These are phyloP conservation scores for Cybosia mesomella DNA, from an alignment of 2,888 invertebrate species.

Conservation along the genomic window DNA sequence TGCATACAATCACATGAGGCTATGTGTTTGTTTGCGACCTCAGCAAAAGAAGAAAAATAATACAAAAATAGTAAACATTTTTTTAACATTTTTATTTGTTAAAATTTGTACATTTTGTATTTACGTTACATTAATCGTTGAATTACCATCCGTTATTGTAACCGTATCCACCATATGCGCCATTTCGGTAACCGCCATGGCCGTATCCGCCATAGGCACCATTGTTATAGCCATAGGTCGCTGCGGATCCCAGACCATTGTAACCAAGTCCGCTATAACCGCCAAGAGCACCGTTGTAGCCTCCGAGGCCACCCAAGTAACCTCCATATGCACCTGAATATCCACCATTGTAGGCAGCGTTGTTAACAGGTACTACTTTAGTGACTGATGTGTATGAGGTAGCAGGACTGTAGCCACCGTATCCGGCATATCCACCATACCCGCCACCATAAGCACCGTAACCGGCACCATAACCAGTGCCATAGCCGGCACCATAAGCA, in stretches of 20 bases:
- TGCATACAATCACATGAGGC: neutral
- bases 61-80: neutral
- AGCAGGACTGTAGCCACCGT: slow-evolving; percentile 40
- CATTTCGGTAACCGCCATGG: slow-evolving; percentile 19
- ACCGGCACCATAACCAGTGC: slow-evolving; percentile 24
- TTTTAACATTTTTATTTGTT: slow-evolving; percentile 17
- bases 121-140: neutral
- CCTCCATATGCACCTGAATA: neutral
- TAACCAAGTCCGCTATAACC: slow-evolving; percentile 5
- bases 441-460: slow-evolving; percentile 25
- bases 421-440: slow-evolving; percentile 26
- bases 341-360: slow-evolving; percentile 21
- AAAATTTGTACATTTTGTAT: neutral
- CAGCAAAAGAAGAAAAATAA: neutral
- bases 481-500: slow-evolving; percentile 29
- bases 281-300: neutral
- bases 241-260: slow-evolving; percentile 24
- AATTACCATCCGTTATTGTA: slow-evolving; percentile 47
- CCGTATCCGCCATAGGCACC: slow-evolving; percentile 24
- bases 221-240: slow-evolving; percentile 27
- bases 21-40: neutral
- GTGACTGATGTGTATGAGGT: slow-evolving; percentile 52
- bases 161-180: slow-evolving; percentile 26
- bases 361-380: slow-evolving; percentile 44
- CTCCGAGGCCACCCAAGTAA: slow-evolving; percentile 1